phyloP scores from a whole-genome alignment of 2,797 vertebrate genomes.

The Podarcis lilfordi region DNA sequence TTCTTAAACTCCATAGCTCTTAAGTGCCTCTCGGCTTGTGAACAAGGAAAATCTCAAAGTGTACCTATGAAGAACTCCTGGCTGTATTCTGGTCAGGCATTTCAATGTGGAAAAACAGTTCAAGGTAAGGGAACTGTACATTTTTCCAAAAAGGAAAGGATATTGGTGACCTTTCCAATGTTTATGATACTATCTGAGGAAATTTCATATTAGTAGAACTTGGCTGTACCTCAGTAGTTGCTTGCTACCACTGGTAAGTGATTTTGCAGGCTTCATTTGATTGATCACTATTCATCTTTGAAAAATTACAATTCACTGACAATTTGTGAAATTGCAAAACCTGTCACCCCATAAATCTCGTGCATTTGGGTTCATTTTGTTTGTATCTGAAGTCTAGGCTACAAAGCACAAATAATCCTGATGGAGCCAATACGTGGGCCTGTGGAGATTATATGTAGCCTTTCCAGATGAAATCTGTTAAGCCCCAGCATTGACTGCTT shows the following conservation, averaged over 20 bases:
- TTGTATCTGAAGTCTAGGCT: neutral
- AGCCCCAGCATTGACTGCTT: too few species aligned
- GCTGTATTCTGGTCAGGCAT: neutral
- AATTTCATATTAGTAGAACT: neutral
- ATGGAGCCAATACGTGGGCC: neutral
- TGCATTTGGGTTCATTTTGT: neutral
- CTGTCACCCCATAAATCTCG: rapidly evolving
- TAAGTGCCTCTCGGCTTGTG: too few species aligned
- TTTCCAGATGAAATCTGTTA: too few species aligned
- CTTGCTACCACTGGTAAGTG: neutral
- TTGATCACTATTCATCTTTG: neutral
- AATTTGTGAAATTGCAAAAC: neutral
- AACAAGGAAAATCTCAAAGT: neutral
- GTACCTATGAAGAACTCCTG: neutral
- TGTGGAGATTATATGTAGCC: neutral
- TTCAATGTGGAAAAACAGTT: rapidly evolving
- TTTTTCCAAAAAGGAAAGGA: neutral
- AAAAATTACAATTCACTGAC: neutral
- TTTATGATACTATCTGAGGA: neutral
- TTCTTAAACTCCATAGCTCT: too few species aligned
- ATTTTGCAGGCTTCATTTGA: neutral
- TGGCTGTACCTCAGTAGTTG: neutral
- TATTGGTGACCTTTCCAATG: neutral
- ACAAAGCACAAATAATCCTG: neutral
- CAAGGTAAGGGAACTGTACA: neutral